Percentiles rank a stretch among this genome's conserved stretches.
Evolutionary conservation across 2,888 invertebrate genomes (phyloP).

Genomic region (Caenorhabditis macrosperma): DNA sequence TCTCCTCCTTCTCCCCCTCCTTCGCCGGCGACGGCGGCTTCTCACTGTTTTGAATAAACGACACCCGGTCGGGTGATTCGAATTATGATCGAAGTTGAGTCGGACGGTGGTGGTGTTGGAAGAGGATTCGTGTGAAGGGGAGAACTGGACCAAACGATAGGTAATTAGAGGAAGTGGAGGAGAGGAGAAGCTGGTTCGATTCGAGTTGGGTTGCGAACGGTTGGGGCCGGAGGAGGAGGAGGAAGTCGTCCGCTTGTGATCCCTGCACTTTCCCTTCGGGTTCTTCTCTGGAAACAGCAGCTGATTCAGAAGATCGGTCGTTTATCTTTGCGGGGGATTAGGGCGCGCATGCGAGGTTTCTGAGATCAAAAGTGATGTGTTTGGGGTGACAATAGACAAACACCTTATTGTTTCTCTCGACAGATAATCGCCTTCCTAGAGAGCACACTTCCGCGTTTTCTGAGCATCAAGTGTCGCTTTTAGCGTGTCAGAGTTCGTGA

Average conservation of each 20-base stretch:
- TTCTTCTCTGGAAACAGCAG: too few relatives aligned
- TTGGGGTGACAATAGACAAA: background rate
- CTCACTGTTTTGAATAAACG: slow-evolving; percentile 27
- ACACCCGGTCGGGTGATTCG: slow-evolving; percentile 41
- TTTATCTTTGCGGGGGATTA: background rate
- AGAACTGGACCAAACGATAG: slow-evolving; percentile 48
- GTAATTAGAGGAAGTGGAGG: slow-evolving; percentile 54
- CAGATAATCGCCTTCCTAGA: background rate
- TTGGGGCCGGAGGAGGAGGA: too few relatives aligned
- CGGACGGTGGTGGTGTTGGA: slow-evolving; percentile 5
- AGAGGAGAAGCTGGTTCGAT: slow-evolving; percentile 38
- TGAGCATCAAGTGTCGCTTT: slow-evolving; percentile 1
- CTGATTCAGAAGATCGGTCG: too few relatives aligned
- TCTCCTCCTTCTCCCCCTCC: slow-evolving; percentile 6
- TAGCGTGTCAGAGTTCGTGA: background rate
- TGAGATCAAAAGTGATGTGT: slow-evolving; percentile 7
- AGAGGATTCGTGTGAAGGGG: background rate
- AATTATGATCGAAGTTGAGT: slow-evolving; percentile 50
- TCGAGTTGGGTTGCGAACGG: slow-evolving; percentile 21
- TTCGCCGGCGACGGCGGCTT: slow-evolving; percentile 6
- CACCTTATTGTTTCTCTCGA: background rate
- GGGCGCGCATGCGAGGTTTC: background rate
- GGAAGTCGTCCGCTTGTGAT: too few relatives aligned
- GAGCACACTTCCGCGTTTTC: slow-evolving; percentile 6
- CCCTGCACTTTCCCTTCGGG: background rate